phyloP scores from a whole-genome alignment of 2,888 invertebrate genomes.

The Watsonalla binaria region DNA sequence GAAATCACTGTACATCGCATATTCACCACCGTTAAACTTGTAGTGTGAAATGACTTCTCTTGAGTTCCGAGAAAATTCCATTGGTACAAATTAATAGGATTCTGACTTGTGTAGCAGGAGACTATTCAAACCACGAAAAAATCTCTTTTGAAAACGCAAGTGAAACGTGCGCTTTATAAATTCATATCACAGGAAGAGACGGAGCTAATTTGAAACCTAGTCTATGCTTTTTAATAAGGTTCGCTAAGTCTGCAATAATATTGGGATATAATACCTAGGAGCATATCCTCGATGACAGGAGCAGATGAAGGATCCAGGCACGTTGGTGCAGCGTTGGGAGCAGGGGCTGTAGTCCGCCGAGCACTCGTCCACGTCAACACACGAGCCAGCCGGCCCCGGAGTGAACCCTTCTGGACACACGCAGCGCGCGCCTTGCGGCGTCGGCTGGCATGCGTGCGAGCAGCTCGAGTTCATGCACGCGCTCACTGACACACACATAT shows the following conservation, averaged over 20 bases:
- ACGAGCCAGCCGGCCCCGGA: slow-evolving; percentile 69
- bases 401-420: slow-evolving; percentile 80
- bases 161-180: no score
- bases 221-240: no score
- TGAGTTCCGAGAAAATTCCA: no score
- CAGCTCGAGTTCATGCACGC: slow-evolving; percentile 31
- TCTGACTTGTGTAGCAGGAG: no score
- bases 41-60: no score
- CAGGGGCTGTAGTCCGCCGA: slow-evolving; percentile 63
- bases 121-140: no score
- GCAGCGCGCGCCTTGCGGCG: slow-evolving; percentile 84
- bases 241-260: not conserved
- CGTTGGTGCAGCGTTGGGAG: slow-evolving; percentile 81
- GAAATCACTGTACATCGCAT: no score
- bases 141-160: no score
- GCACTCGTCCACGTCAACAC: slow-evolving; percentile 87
- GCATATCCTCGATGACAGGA: slow-evolving; percentile 79
- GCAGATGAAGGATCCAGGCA: slow-evolving; percentile 77
- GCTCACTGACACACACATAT: slow-evolving; percentile 14
- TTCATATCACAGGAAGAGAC: no score
- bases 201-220: no score
- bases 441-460: slow-evolving; percentile 78
- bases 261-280: slow-evolving; percentile 74
- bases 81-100: no score
- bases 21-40: no score